Evolutionary conservation across 1,140 invertebrate genomes (phyloP), one percentile per base, ranked within the genome.

Genomic region (Hetaerina americana): DNA sequence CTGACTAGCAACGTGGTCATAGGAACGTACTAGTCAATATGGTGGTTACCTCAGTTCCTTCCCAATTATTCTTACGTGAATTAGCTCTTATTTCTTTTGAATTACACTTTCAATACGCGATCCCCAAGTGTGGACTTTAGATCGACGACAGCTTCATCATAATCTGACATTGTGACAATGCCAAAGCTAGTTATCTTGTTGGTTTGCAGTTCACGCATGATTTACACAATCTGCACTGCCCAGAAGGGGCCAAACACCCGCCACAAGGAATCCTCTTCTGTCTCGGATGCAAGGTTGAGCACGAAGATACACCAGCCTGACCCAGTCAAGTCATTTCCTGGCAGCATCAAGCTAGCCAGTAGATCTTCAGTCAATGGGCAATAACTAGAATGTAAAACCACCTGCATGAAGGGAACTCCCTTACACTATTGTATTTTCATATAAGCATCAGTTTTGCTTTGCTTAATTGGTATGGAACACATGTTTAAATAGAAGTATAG

Each of bases 131-230:
- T 96, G 84, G 94, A 95, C 82, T 97, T 94, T 77, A 99, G 98
- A 70, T 97, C 97, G 73, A 97, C 91, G 26, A 97, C 89, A 15
- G 97, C 96, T 81, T 99, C 97, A 81, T 99, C 96, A 84, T 99
- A 99, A 83, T 98, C 98, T 77, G 95, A 98, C 97, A 99, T 99
- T 71, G 96, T 98, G 72, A 99, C 96, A 83, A 99, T 98, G n/a
- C 96, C 97, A 82, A 98, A 99, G 76, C 97, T 97, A 84, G 98
- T 99, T 88, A 97, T 99, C 84, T 99, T 99, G 85, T 97, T 96
- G 73, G 96, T 97, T 82, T 97, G 93, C 78, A 96, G 87, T 84
- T 99, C 97, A 73, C 96, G 90, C 78, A 99, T 97, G 70, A 97
- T 92, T 85, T 99, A 99, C 28, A 99, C 97, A 79, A 92, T 96